Conservation (phyloP, 2,888 invertebrate genomes). For the Euproctis similis region DNA sequence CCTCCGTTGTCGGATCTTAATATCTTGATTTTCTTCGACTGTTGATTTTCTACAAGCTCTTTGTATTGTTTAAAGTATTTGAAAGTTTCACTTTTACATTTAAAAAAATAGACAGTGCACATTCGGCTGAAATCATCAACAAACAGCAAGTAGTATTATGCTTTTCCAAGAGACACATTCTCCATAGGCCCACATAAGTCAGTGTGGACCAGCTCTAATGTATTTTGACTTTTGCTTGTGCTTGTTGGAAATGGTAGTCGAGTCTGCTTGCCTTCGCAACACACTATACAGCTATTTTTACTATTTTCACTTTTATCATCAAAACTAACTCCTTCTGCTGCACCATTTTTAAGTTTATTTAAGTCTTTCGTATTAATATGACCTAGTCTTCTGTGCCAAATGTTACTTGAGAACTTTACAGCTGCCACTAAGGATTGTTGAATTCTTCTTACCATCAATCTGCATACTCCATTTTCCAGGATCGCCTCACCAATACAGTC, state of each 20-base stretch:
- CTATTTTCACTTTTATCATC: conserved; percentile 4
- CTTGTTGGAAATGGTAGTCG: conserved; percentile 10
- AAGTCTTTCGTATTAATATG: conserved; percentile 10
- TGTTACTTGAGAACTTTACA: conserved; percentile 1
- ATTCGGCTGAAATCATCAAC: conserved; percentile 3
- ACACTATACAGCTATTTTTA: conserved; percentile 10
- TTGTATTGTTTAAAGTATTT: conserved; percentile 4
- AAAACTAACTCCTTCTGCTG: conserved; percentile 11
- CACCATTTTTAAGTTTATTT: conserved; percentile 14
- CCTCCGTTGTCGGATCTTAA: conserved; percentile 5
- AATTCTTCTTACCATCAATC: not conserved
- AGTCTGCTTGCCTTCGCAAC: conserved; percentile 17
- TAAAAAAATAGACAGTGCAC: conserved; percentile 2
- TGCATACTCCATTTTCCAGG: conserved; percentile 3
- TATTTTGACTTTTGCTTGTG: conserved; percentile 1
- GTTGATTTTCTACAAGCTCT: conserved; percentile 5
- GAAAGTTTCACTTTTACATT: conserved; percentile 5
- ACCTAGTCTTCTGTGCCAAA: conserved; percentile 8
- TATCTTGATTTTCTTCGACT: conserved; percentile 4
- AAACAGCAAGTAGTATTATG: conserved; percentile 3
- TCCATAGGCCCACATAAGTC: conserved; percentile 4
- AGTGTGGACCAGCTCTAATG: conserved; percentile 1
- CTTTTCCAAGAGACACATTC: conserved; percentile 1
- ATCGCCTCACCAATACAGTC: conserved; percentile 7
- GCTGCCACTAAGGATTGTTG: conserved; percentile 1